A percentile compares a stretch with the other conserved stretches of the same genome.
Evolutionary conservation across 1,140 invertebrate genomes (phyloP).

Genomic region (Caenorhabditis brenneri): DNA sequence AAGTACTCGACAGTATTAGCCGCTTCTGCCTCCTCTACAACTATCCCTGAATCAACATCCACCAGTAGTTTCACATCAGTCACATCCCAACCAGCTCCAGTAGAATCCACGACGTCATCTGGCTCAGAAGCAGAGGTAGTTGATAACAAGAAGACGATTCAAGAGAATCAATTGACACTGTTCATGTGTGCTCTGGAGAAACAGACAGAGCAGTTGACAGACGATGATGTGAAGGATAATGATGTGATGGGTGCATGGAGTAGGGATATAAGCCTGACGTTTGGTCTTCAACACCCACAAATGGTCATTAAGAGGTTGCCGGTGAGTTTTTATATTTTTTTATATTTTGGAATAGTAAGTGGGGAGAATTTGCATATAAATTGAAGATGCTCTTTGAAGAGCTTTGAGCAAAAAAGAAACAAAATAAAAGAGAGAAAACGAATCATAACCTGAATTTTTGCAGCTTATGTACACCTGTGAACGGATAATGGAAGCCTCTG

Average conservation of each 20-base stretch:
- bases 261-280: constrained; percentile 49
- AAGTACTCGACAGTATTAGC: not conserved
- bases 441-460: not conserved
- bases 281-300: constrained; percentile 54
- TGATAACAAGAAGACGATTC: not conserved
- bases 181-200: constrained; percentile 45
- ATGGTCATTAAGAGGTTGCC: constrained; percentile 53
- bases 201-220: constrained; percentile 49
- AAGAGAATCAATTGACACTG: constrained; percentile 39
- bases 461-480: constrained; percentile 52
- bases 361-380: not conserved
- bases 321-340: constrained; percentile 51
- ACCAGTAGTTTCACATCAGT: not conserved
- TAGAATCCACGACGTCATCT: constrained; percentile 7
- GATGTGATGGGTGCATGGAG: constrained; percentile 51
- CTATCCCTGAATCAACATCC: not conserved
- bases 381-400: too few species aligned
- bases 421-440: not conserved
- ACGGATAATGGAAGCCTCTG: constrained; percentile 51
- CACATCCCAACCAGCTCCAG: constrained; percentile 3
- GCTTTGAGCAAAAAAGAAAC: not conserved
- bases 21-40: not conserved
- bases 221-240: constrained; percentile 50
- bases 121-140: constrained; percentile 18
- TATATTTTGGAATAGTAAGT: not conserved